Evolutionary conservation across 2,797 vertebrate genomes (phyloP).

Genomic region (Syncerus caffer): DNA sequence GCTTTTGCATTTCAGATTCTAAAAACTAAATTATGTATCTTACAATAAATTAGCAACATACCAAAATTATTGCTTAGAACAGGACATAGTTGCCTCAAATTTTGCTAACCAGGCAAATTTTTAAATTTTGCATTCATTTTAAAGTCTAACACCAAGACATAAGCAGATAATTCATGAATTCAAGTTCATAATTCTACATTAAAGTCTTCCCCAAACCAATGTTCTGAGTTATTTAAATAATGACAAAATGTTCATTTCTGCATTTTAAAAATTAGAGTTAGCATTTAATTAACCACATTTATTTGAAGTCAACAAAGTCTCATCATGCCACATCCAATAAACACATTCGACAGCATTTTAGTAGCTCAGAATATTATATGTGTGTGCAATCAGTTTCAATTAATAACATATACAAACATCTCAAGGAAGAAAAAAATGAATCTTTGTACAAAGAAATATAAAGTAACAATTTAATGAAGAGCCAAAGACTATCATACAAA

Average conservation of each 20-base stretch:
- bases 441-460: not conserved
- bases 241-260: conserved; percentile 21
- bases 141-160: not conserved
- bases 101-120: conserved; percentile 46
- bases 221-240: conserved; percentile 17
- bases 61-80: conserved; percentile 44
- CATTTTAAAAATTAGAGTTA: conserved; percentile 21
- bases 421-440: not conserved
- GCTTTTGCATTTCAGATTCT: conserved; percentile 49
- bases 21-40: conserved; percentile 55
- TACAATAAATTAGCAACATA: conserved; percentile 58
- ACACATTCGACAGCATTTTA: not conserved
- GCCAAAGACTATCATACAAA: not conserved
- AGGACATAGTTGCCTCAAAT: not conserved
- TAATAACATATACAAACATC: conserved; percentile 2
- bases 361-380: not conserved
- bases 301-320: conserved; percentile 35
- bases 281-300: not conserved
- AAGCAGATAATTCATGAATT: conserved; percentile 20
- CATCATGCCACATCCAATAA: conserved; percentile 13
- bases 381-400: not conserved
- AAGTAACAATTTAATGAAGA: conserved; percentile 33
- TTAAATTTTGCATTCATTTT: conserved; percentile 27
- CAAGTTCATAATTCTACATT: not conserved
- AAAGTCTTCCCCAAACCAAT: not conserved